A percentile compares a stretch with the other conserved stretches of the same genome.
These are phyloP conservation scores for Drosophila cognata DNA, from an alignment of 2,888 invertebrate species.

Conservation along the genomic window DNA sequence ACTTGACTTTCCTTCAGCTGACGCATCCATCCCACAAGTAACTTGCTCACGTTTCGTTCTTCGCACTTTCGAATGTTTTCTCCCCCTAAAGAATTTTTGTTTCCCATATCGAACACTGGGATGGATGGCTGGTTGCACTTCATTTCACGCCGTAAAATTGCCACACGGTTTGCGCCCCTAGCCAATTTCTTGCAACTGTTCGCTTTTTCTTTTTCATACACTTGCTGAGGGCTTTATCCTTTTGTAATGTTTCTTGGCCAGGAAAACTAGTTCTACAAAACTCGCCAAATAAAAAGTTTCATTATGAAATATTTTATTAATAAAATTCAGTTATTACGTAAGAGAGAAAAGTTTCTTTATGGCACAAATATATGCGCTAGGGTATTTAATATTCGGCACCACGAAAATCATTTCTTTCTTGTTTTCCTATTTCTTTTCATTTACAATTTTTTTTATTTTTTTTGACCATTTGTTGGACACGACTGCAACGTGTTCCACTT, in stretches of 20 bases:
- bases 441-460: slow-evolving; percentile 9
- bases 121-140: slow-evolving; percentile 52
- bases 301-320: background rate
- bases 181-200: slow-evolving; percentile 42
- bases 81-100: background rate
- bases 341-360: background rate
- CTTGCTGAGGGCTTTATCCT: background rate
- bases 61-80: slow-evolving; percentile 30
- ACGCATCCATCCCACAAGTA: slow-evolving; percentile 2
- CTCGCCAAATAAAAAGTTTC: background rate
- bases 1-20: slow-evolving; percentile 29
- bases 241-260: background rate
- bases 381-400: slow-evolving; percentile 1
- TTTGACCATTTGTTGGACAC: slow-evolving; percentile 62
- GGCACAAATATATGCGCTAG: background rate
- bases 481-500: slow-evolving; percentile 76
- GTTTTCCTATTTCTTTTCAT: background rate
- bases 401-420: background rate
- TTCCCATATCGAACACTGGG: slow-evolving; percentile 26
- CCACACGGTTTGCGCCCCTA: slow-evolving; percentile 31
- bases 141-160: slow-evolving; percentile 51
- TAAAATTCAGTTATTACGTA: background rate
- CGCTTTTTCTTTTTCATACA: slow-evolving; percentile 10
- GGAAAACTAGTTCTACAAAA: background rate
- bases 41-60: slow-evolving; percentile 29